Evolutionary conservation across 2,797 vertebrate species (phyloP).

Genomic region (Margarornis squamiger): DNA sequence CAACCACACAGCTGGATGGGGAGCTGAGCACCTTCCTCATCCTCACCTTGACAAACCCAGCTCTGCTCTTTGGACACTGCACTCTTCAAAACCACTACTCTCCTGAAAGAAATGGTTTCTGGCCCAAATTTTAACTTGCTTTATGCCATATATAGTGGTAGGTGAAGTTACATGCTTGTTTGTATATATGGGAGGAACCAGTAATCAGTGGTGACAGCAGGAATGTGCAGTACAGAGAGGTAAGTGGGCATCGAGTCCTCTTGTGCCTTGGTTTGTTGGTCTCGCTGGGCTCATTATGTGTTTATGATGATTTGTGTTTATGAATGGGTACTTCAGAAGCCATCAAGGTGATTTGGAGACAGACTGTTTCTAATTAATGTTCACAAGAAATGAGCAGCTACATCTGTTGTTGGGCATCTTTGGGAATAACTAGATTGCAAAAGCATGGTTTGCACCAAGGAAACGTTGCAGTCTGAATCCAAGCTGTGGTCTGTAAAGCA

Average conservation of each 20-base stretch:
- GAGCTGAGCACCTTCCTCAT: not conserved
- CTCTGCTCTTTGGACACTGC: not conserved
- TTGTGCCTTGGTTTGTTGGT: not conserved
- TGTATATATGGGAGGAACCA: not conserved
- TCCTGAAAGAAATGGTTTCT: not conserved
- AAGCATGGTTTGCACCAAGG: fast-evolving
- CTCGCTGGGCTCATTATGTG: not conserved
- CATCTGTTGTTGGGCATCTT: not conserved
- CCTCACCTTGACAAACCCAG: not conserved
- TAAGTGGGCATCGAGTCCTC: not conserved
- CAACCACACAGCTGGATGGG: fast-evolving
- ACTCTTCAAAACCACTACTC: not conserved
- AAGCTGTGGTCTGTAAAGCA: not conserved
- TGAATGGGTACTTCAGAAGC: not conserved
- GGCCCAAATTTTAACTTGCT: not conserved
- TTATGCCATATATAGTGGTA: fast-evolving
- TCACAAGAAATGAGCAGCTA: not conserved
- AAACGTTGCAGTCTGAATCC: not conserved
- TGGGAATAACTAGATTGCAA: not conserved
- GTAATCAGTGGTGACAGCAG: not conserved
- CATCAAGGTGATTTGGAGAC: not conserved
- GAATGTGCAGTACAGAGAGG: fast-evolving
- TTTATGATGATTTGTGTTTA: not conserved
- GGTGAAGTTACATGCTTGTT: not conserved
- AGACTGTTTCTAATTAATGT: not conserved